Evolutionary conservation across 2,888 invertebrate genomes (phyloP), one percentile per base, ranked within the genome.

Genomic region (Macaria notata): DNA sequence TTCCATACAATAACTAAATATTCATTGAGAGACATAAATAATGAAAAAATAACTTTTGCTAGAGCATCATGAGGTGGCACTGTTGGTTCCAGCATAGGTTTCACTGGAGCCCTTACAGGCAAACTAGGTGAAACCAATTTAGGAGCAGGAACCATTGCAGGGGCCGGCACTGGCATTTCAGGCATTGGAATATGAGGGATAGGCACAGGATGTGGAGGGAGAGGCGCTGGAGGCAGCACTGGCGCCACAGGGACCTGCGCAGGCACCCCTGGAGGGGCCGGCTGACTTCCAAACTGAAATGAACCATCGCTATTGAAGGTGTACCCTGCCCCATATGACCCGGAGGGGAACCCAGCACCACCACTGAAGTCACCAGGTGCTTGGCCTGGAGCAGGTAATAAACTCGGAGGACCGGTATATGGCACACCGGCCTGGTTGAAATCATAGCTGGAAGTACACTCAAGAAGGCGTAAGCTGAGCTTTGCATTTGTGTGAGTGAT

Each of bases 31-130:
- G 48, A 48, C 43, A 19, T 47, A 57, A 39, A 41, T n/a, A 59
- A 47, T 30, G 19, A 19, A 38, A 52, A 66, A 67, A 68, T 86
- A 88, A 91, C 90, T 85, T 89, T 84, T 64, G 88, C 88, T 57
- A 91, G 72, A 44, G 89, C 87, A 78, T 91, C 88, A 72, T 76
- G 79, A 4, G 86, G 83, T 56, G 77, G 72, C 59, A 65, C 19
- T 19, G 19, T 62, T 43, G 64, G 54, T 29, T 71, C 71, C 38
- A 46, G 56, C 44, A 54, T 43, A 46, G 68, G 66, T 19, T 54
- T 55, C 29, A 64, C 38, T n/a, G 62, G 45, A 4, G 62, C 29
- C 44, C 4, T 33, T n/a, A 36, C 9, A 8, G 59, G 48, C 42
- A 57, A 45, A 41, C 71, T 59, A 9, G 76, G 69, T 52, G 76